Base-by-base conservation (phyloP, 2,797 vertebrate genomes). In the Petrocephalus schoutedeni region DNA sequence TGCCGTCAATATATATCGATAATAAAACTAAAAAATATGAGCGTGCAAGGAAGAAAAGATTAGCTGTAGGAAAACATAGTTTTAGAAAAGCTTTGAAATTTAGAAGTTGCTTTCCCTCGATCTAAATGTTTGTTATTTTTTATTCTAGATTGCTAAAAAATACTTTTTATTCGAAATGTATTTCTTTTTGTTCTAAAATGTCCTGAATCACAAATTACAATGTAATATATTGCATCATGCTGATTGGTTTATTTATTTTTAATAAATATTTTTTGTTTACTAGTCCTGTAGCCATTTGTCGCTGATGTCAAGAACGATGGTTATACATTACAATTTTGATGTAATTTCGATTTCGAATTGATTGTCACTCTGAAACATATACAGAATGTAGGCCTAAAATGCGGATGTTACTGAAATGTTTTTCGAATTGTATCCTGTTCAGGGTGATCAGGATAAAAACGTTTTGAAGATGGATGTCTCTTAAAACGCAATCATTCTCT, bases 211-310 rank as follows among this genome's bases (percentile, higher is more conserved):
- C 41, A 83, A 53, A 83, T 83, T 83, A 45, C 36, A 77, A 77
- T 77, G 71, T 77, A 77, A 77, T 77, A 77, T 51, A 83, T 51
- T 83, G 80, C 80, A 53, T 83, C 49, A 51, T 83, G 80, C 49
- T 51, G 16, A 49, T 83, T 83, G 49, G 41, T 83, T 83, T 83
- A 51, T 53, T 83, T 83, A 51, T 51, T 83, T 83, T 83, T 51
- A 83, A 83, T 83, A 83, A 83, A 83, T 83, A 83, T 51, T 41
- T 83, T 51, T 51, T 53, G n/a, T 83, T 83, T 83, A 83, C 80
- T 53, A 83, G 19, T 53, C 12, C 36, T 87, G 54, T n/a, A 21
- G 67, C n/a, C 32, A 21, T 80, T 80, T 28, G 53, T 74, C 51
- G 21, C 67, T 71, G 16, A 28, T 57, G 28, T 21, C 16, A 45